Evolutionary conservation across 2,888 invertebrate species (phyloP).

Genomic region (Colletes collaris): DNA sequence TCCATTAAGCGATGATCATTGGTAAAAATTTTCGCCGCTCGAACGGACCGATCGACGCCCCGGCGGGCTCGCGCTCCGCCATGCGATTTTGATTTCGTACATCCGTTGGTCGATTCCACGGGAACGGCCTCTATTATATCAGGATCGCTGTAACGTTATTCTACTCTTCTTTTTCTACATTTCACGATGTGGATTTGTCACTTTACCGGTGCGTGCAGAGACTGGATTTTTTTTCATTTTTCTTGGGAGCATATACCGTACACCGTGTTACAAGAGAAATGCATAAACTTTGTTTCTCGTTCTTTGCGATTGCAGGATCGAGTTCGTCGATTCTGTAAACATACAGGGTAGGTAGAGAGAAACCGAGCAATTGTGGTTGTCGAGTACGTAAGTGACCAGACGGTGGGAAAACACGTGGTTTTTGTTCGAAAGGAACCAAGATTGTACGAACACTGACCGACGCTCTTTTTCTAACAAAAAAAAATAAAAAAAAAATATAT

Average conservation of each 20-base stretch:
- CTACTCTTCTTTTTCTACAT: conserved; percentile 5
- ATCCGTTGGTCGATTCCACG: background rate
- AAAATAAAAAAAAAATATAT: no score
- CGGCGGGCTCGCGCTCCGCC: conserved; percentile 29
- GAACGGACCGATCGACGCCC: conserved; percentile 22
- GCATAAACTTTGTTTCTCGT: conserved; percentile 60
- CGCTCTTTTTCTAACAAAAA: background rate
- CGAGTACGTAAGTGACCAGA: conserved; percentile 2
- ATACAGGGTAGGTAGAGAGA: conserved; percentile 64
- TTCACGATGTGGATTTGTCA: conserved; percentile 34
- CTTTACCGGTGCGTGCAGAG: conserved; percentile 52
- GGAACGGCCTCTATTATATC: conserved; percentile 21
- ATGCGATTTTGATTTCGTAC: conserved; percentile 12
- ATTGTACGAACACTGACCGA: background rate
- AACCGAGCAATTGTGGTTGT: conserved; percentile 38
- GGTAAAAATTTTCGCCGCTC: background rate
- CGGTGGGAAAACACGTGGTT: conserved; percentile 6
- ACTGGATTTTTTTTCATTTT: conserved; percentile 42
- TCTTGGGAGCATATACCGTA: conserved; percentile 50
- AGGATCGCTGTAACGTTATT: conserved; percentile 28
- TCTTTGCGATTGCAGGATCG: conserved; percentile 42
- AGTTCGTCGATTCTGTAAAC: conserved; percentile 44
- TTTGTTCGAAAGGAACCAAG: background rate
- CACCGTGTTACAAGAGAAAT: conserved; percentile 67
- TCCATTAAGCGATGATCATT: background rate